Base-by-base conservation (phyloP, 2,113 vertebrate species). In the Phainopepla nitens region DNA sequence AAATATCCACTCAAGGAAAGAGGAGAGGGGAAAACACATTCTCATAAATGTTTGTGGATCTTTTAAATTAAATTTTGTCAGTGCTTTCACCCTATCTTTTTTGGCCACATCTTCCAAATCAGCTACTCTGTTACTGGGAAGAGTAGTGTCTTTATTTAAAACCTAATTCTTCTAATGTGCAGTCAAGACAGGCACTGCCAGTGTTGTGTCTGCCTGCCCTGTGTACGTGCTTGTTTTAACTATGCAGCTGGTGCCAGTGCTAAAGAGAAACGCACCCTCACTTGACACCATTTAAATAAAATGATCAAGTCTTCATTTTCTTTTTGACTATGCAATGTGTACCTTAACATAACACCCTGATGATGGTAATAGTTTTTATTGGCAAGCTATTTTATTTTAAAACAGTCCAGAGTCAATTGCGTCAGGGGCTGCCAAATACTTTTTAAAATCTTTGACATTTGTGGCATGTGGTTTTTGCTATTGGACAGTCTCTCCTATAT, bases 21-120 rank as follows among this genome's bases (percentile, higher is more conserved):
- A 35, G 8, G 54, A 73, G 19, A 35, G 15, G 6, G 22, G 29
- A n/a, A 90, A 91, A 51, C 0, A 0, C 8, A 1, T 47, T 62
- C 47, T 54, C 2, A 0, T 0, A 0, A 68, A 31, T 56, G 13
- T 78, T 58, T 56, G 20, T 27, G 29, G 27, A 54, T 12, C 5
- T 86, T 64, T 72, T 10, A 60, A 47, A 60, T 64, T 65, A n/a
- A 64, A 42, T 70, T 73, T 60, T 65, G 3, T 57, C 2, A 1
- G 22, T 72, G 9, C 9, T 89, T 91, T 87, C 78, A 56, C 23
- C 7, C 11, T 42, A 6, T 18, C 0, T 39, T 42, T 29, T 81
- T 80, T 56, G 5, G 9, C 29, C 11, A 20, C 27, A 51, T 4
- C 29, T 89, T 94, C 12, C 23, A 44, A 62, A 66, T 75, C 18